Evolutionary conservation across 2,113 vertebrate species (phyloP).

Genomic region (Ciconia maguari): DNA sequence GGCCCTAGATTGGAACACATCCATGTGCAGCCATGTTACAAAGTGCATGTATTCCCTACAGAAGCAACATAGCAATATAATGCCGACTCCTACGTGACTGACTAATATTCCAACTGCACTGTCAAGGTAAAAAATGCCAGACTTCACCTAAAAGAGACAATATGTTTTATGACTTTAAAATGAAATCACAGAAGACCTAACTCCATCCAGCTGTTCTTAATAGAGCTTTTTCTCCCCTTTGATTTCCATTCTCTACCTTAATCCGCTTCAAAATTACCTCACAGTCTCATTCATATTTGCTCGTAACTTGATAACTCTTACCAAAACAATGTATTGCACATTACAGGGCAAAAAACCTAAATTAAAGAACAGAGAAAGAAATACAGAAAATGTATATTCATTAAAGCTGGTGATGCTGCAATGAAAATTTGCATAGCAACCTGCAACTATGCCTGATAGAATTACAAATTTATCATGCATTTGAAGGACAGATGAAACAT

Average conservation of each 20-base stretch:
- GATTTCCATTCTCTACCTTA: constrained; percentile 55
- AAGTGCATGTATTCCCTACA: not conserved
- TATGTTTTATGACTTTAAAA: constrained; percentile 35
- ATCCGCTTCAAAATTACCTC: constrained; percentile 47
- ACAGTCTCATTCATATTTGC: constrained; percentile 27
- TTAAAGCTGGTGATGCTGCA: not conserved
- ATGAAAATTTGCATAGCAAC: constrained; percentile 16
- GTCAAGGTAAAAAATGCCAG: constrained; percentile 5
- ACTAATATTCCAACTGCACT: not conserved
- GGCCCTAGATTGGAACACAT: not conserved
- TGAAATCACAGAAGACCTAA: constrained; percentile 26
- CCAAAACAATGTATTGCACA: not conserved
- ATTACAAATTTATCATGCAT: constrained; percentile 12
- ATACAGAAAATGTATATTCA: not conserved
- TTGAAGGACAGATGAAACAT: constrained; percentile 43
- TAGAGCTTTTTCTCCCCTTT: not conserved
- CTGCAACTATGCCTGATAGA: not conserved
- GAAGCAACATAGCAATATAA: not conserved
- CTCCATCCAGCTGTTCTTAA: constrained; percentile 54
- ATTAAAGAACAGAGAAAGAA: constrained; percentile 4
- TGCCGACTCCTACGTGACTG: not conserved
- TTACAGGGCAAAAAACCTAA: not conserved
- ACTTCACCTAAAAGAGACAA: not conserved
- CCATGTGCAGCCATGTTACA: not conserved
- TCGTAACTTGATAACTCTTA: constrained; percentile 22